phyloP scores from a whole-genome alignment of 2,888 invertebrate genomes.

The Drosophila histrio region DNA sequence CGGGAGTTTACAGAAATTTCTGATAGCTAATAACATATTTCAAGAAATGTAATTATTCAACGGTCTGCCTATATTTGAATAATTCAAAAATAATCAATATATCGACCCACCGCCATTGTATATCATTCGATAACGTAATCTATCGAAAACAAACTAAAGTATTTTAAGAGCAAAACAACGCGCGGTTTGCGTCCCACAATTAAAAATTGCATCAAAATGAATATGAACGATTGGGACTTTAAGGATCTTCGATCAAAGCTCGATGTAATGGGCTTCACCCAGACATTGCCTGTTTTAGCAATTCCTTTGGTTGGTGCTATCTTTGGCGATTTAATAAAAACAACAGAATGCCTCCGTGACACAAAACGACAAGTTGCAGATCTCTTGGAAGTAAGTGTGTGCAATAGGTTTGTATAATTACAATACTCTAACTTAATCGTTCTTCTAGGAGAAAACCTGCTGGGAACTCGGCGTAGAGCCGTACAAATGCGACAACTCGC shows the following conservation, averaged over 20 bases:
- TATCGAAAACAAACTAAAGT: slow-evolving; percentile 29
- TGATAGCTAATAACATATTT: background rate
- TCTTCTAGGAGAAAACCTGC: slow-evolving; percentile 88
- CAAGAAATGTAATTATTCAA: background rate
- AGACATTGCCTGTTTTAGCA: slow-evolving; percentile 90
- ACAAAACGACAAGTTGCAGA: slow-evolving; percentile 91
- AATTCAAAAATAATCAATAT: background rate
- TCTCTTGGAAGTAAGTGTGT: slow-evolving; percentile 86
- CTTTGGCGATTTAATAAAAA: slow-evolving; percentile 92
- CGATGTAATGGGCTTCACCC: slow-evolving; percentile 92
- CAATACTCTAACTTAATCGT: background rate
- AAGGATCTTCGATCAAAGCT: slow-evolving; percentile 87
- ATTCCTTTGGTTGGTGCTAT: slow-evolving; percentile 92
- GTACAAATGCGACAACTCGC: slow-evolving; percentile 92
- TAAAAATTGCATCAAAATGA: slow-evolving; percentile 35
- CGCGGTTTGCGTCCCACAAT: slow-evolving; percentile 25
- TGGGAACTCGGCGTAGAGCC: slow-evolving; percentile 90
- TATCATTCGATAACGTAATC: background rate
- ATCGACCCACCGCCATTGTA: slow-evolving; percentile 36
- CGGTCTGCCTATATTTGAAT: background rate
- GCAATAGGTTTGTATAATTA: too few relatives aligned
- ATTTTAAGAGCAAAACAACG: slow-evolving; percentile 37
- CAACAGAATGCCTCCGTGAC: slow-evolving; percentile 93
- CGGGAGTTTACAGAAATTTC: too few relatives aligned
- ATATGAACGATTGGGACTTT: slow-evolving; percentile 76